Evolutionary conservation across 2,113 vertebrate species (phyloP).

Genomic region (Syrrhaptes paradoxus): DNA sequence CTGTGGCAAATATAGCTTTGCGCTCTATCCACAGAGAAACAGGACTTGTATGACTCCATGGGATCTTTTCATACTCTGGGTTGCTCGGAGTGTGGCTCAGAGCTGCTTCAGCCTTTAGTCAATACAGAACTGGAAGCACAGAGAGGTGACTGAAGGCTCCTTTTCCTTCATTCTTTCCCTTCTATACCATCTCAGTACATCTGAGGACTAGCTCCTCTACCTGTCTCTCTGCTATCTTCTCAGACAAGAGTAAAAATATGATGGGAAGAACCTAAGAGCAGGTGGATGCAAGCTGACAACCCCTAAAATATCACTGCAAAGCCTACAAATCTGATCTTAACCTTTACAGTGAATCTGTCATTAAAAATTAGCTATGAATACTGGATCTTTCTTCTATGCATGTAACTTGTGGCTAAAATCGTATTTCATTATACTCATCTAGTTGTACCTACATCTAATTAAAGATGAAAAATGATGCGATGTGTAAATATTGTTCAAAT

Average conservation of each 20-base stretch:
- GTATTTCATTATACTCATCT: not conserved
- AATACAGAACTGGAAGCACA: not conserved
- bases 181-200: not conserved
- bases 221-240: not conserved
- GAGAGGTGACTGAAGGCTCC: not conserved
- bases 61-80: not conserved
- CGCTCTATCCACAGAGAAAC: not conserved
- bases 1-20: not conserved
- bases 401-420: conserved; percentile 30
- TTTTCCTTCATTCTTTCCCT: not conserved
- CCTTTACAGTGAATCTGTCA: not conserved
- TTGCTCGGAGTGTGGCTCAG: not conserved
- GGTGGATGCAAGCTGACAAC: not conserved
- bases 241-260: not conserved
- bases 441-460: conserved; percentile 19
- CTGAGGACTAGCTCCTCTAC: not conserved
- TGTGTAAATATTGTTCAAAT: conserved; percentile 50
- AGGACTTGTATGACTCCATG: not conserved
- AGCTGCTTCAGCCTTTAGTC: not conserved
- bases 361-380: conserved; percentile 21
- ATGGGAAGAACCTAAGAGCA: not conserved
- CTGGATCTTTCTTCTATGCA: not conserved
- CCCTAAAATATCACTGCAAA: not conserved
- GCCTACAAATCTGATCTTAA: not conserved
- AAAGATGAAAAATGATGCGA: conserved; percentile 25